These are phyloP conservation scores for Ochropleura leucogaster DNA, from an alignment of 2,888 invertebrate genomes.

Conservation along the genomic window DNA sequence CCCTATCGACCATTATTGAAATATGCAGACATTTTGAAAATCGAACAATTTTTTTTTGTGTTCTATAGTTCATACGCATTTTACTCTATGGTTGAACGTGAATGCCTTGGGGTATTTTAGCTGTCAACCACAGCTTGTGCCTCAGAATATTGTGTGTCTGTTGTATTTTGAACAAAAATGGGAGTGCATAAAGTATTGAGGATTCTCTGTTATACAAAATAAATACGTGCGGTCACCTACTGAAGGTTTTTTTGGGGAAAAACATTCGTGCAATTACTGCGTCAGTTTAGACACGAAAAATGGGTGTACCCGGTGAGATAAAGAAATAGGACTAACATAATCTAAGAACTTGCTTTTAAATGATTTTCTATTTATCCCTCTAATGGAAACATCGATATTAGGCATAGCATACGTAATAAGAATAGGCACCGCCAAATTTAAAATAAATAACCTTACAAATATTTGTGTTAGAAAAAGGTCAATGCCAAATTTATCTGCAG, in stretches of 20 bases:
- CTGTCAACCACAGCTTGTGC: too few relatives aligned
- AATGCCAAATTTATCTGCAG: neutral
- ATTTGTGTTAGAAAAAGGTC: neutral
- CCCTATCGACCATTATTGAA: slow-evolving; percentile 7
- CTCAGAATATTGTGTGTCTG: too few relatives aligned
- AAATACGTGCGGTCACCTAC: too few relatives aligned
- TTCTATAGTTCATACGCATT: neutral
- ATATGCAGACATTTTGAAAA: neutral
- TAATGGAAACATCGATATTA: too few relatives aligned
- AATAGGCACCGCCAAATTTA: too few relatives aligned
- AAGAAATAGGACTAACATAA: neutral
- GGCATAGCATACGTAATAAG: too few relatives aligned
- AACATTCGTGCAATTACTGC: neutral
- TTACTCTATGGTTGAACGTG: neutral
- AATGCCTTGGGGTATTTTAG: neutral
- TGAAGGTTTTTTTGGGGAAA: too few relatives aligned
- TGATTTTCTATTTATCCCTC: too few relatives aligned
- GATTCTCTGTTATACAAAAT: neutral
- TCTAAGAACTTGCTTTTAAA: too few relatives aligned
- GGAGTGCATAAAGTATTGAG: neutral
- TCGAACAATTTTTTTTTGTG: neutral
- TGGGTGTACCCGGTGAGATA: neutral
- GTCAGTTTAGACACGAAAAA: neutral
- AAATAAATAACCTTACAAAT: neutral
- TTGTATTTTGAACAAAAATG: neutral